Percentiles rank a stretch among this genome's conserved stretches.
Conservation (phyloP, 64 coral and sea anemone species). For the Dendronephthya gigantea region DNA sequence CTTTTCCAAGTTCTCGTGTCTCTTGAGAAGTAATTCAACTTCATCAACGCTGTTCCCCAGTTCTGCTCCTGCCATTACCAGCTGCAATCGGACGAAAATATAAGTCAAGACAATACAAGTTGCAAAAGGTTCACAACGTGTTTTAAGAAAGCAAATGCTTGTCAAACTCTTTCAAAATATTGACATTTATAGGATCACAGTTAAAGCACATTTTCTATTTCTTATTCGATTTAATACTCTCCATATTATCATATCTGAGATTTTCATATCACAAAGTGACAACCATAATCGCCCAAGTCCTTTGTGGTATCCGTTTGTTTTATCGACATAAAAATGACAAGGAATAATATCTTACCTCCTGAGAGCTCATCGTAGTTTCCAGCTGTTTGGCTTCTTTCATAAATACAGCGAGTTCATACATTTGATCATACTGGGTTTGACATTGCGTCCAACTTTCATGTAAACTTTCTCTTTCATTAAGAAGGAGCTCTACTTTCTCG, state of each 20-base stretch:
- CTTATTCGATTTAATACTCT: too few relatives aligned
- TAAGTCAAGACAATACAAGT: not conserved
- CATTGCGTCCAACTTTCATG: constrained; percentile 72
- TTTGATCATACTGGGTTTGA: constrained; percentile 66
- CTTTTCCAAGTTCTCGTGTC: constrained; percentile 78
- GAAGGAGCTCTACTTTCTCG: constrained; percentile 71
- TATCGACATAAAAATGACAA: not conserved
- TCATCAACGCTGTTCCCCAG: constrained; percentile 82
- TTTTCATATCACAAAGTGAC: too few relatives aligned
- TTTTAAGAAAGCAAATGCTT: too few relatives aligned
- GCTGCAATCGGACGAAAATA: constrained; percentile 3
- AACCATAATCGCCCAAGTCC: too few relatives aligned
- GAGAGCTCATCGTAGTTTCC: constrained; percentile 66
- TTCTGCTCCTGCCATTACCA: constrained; percentile 59
- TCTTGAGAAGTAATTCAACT: constrained; percentile 70
- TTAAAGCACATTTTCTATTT: too few relatives aligned
- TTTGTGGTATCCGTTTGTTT: not conserved
- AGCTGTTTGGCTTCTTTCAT: constrained; percentile 84
- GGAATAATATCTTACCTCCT: constrained; percentile 45
- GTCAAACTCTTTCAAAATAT: too few relatives aligned
- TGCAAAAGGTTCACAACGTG: too few relatives aligned
- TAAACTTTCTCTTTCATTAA: constrained; percentile 75
- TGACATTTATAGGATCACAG: too few relatives aligned
- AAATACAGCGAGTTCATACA: constrained; percentile 76
- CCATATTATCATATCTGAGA: too few relatives aligned